Base-by-base conservation (phyloP, 2,797 vertebrate species). In the Novumbra hubbsi region DNA sequence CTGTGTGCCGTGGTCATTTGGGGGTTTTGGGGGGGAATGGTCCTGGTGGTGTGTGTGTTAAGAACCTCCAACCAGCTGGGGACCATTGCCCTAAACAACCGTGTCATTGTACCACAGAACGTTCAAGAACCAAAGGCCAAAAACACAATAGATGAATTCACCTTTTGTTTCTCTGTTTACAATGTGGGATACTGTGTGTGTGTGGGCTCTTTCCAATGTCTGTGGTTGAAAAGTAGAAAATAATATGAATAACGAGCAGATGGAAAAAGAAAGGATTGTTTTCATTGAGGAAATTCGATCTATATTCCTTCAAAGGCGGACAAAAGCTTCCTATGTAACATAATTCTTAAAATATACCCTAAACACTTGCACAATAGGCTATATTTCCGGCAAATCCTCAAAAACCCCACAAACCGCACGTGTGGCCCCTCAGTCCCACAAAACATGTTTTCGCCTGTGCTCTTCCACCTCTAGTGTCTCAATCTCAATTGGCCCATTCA, bases 401-500 rank as follows among this genome's bases (percentile, higher is more conserved):
- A 38, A 68, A 68, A 24, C 11, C 11, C 66, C n/a, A n/a, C 8
- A 41, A 9, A 45, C 41, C 6, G 5, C 27, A 62, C 45, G 5
- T 17, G 45, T 12, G 15, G 24, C 49, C 5, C 64, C 15, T n/a
- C 5, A 68, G 15, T 21, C 28, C 17, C 0, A 9, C 9, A 21
- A 19, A 63, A 17, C 24, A 28, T 41, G 8, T 5, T 87, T 38
- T 78, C 73, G 55, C 73, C 34, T 64, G 75, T 0, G 5, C 72
- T n/a, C 30, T 78, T 45, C 12, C 12, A 45, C 66, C 73, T 84
- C 65, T 41, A 55, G 34, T 55, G 68, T 84, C 73, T 70, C 83
- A 68, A 86, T 85, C 73, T 78, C 73, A 62, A 79, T 78, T 79
- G 60, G 27, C 27, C 68, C 70, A 66, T 27, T 30, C 0, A 9